These are phyloP conservation scores for Pantelozetes paolii DNA, from an alignment of 2,888 invertebrate species.

Conservation along the genomic window DNA sequence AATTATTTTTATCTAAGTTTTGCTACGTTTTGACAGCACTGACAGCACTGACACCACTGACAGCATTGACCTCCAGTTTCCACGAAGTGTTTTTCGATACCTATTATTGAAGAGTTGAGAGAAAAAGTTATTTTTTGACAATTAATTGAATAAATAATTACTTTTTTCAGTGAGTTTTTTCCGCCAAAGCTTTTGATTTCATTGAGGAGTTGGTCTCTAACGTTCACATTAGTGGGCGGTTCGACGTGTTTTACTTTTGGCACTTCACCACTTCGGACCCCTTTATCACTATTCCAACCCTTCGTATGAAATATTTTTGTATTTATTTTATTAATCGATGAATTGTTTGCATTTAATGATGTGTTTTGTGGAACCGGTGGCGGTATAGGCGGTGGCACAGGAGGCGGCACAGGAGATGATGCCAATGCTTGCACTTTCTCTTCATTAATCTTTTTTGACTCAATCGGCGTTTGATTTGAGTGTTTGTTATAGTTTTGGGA, in stretches of 20 bases:
- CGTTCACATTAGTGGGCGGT: conserved; percentile 54
- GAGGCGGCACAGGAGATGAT: conserved; percentile 30
- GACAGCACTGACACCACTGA: conserved; percentile 10
- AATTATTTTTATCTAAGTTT: not conserved
- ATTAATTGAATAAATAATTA: conserved; percentile 39
- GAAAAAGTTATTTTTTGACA: not conserved
- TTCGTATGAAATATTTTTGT: conserved; percentile 26
- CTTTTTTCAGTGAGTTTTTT: conserved; percentile 50
- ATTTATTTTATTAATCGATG: not conserved
- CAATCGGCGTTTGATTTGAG: not conserved
- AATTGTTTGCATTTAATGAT: not conserved
- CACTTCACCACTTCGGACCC: conserved; percentile 3
- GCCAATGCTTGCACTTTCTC: not conserved
- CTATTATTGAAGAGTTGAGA: not conserved
- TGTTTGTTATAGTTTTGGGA: not conserved
- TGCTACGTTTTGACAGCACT: conserved; percentile 7
- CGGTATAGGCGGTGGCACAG: conserved; percentile 27
- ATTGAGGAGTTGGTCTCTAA: conserved; percentile 64
- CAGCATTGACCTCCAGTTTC: conserved; percentile 26
- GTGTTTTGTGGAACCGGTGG: conserved; percentile 31
- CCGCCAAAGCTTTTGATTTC: conserved; percentile 68
- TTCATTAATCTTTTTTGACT: not conserved
- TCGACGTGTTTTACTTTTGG: conserved; percentile 36
- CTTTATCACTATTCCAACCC: conserved; percentile 34
- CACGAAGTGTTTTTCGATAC: conserved; percentile 29